A percentile compares a stretch with the other conserved stretches of the same genome.
Conservation (phyloP, 2,888 invertebrate species). For the Ptychoptera contaminata region DNA sequence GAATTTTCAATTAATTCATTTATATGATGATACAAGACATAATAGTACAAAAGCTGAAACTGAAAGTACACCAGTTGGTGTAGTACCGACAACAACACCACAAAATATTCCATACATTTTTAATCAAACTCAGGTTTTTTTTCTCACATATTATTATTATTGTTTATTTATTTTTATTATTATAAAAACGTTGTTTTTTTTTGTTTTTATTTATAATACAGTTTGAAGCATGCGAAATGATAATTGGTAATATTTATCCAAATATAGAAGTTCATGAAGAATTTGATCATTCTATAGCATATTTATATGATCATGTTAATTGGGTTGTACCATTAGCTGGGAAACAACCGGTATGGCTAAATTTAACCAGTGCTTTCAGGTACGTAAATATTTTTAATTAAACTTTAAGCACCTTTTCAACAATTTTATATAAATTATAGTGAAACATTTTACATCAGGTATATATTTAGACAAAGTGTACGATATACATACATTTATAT, state of each 20-base stretch:
- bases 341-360: conserved; percentile 7
- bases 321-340: conserved; percentile 4
- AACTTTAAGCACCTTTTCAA: background rate
- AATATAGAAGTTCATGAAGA: conserved; percentile 1
- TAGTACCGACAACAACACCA: background rate
- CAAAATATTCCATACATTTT: too few species aligned
- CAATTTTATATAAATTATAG: background rate
- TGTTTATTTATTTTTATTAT: background rate
- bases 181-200: background rate
- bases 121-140: too few species aligned
- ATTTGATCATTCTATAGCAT: background rate
- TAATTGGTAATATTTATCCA: conserved; percentile 9
- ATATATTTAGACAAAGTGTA: background rate
- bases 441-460: too few species aligned
- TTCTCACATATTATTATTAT: background rate
- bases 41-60: background rate
- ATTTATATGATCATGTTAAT: conserved; percentile 2
- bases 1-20: conserved; percentile 4
- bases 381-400: conserved; percentile 1
- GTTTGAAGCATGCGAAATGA: conserved; percentile 4
- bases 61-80: background rate
- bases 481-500: too few species aligned
- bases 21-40: background rate
- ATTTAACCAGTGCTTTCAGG: conserved; percentile 7
- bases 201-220: background rate